Conservation (phyloP, 2,888 invertebrate genomes). For the Euclidia mi region DNA sequence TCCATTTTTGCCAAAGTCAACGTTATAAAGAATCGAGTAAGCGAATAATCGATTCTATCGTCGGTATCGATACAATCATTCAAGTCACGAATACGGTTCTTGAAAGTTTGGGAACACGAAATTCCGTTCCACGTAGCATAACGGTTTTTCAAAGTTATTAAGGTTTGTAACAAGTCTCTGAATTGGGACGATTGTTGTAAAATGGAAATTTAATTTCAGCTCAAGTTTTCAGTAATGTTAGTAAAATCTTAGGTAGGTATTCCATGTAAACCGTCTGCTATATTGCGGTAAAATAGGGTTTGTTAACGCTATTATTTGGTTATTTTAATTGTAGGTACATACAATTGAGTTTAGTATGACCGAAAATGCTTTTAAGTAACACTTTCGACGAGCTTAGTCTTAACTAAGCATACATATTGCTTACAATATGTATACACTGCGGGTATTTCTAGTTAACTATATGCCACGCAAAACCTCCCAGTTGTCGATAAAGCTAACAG, state of each 20-base stretch:
- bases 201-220: conserved; percentile 23
- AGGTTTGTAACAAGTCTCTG: conserved; percentile 14
- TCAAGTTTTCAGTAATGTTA: conserved; percentile 3
- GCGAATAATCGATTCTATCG: conserved; percentile 40
- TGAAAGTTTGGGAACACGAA: conserved; percentile 39
- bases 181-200: conserved; percentile 9
- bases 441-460: no score
- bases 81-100: conserved; percentile 47
- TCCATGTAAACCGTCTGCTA: not conserved
- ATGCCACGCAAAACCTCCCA: no score
- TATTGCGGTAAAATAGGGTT: not conserved
- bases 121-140: conserved; percentile 36
- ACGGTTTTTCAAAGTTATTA: conserved; percentile 39
- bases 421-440: no score
- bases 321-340: no score
- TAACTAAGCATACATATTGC: no score
- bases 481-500: no score
- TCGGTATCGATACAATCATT: conserved; percentile 42
- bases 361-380: no score
- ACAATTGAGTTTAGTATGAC: no score
- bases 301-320: no score
- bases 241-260: conserved; percentile 6
- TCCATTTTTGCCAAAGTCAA: conserved; percentile 11
- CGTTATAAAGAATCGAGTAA: conserved; percentile 32
- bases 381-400: no score